A percentile compares a stretch with the other conserved stretches of the same genome.
phyloP scores from a whole-genome alignment of 2,797 vertebrate species.

The Pyrocephalus nanus region DNA sequence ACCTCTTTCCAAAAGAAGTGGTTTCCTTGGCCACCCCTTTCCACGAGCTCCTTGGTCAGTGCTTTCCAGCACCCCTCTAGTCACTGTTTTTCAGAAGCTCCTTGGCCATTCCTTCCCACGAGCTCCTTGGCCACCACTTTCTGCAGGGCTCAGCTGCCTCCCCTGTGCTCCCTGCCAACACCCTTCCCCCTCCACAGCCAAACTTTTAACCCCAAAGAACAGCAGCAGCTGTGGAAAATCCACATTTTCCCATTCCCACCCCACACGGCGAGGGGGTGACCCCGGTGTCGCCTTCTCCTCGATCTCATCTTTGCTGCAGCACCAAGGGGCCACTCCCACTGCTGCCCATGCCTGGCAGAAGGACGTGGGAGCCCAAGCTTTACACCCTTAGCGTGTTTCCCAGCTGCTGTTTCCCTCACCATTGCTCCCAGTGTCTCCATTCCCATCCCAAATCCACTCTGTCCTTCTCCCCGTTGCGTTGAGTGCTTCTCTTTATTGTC shows the following conservation, averaged over 20 bases:
- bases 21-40: neutral
- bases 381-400: accelerated
- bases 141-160: neutral
- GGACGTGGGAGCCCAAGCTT: neutral
- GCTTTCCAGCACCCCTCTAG: neutral
- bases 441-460: accelerated
- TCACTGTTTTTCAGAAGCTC: no score
- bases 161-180: neutral
- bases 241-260: accelerated
- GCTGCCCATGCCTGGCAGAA: accelerated
- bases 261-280: accelerated
- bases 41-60: neutral
- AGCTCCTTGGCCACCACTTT: accelerated
- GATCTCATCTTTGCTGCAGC: accelerated
- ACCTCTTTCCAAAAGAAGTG: neutral
- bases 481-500: neutral
- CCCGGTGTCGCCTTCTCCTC: accelerated
- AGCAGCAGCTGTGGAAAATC: accelerated
- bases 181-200: neutral
- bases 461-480: neutral
- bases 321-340: accelerated
- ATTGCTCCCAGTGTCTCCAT: accelerated
- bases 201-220: accelerated
- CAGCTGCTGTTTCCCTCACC: accelerated
- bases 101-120: neutral